A percentile compares a stretch with the other conserved stretches of the same genome.
Evolutionary conservation across 2,797 vertebrate species (phyloP).

Genomic region (Eidolon dupreanum): DNA sequence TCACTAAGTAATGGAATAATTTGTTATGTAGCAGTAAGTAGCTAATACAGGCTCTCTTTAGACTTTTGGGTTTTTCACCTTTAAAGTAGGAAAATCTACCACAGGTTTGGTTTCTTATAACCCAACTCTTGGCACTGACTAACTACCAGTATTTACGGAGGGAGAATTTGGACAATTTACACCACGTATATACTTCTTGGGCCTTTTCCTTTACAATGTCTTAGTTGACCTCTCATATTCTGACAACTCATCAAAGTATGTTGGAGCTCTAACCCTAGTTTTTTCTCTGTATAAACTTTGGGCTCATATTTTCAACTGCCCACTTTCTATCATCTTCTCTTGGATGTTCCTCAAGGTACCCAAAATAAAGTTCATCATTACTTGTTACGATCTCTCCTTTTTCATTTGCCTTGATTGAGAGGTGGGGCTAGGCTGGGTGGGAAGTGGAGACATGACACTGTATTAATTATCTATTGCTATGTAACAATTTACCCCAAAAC

Average conservation of each 20-base stretch:
- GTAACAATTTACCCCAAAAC: background rate
- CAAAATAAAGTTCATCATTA: background rate
- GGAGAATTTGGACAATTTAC: background rate
- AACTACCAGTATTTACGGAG: background rate
- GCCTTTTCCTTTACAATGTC: background rate
- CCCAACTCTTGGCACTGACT: background rate
- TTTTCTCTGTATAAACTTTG: background rate
- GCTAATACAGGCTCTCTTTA: background rate
- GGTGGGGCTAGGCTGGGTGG: background rate
- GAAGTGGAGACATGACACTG: background rate
- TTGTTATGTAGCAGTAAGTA: slow-evolving; percentile 18
- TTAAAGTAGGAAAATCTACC: slow-evolving; percentile 10
- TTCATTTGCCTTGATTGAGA: slow-evolving; percentile 8
- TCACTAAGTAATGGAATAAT: slow-evolving; percentile 42
- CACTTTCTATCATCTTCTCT: background rate
- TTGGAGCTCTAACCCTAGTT: background rate
- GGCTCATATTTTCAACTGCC: background rate
- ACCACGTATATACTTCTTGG: background rate
- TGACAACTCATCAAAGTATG: background rate
- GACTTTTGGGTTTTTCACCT: background rate
- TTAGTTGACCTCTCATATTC: background rate
- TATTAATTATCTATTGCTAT: background rate
- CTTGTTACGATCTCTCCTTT: background rate
- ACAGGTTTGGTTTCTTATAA: slow-evolving; percentile 24
- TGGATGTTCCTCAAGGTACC: background rate